Evolutionary conservation across 2,797 vertebrate genomes (phyloP).

Genomic region (Amblyopsis hoosieri): DNA sequence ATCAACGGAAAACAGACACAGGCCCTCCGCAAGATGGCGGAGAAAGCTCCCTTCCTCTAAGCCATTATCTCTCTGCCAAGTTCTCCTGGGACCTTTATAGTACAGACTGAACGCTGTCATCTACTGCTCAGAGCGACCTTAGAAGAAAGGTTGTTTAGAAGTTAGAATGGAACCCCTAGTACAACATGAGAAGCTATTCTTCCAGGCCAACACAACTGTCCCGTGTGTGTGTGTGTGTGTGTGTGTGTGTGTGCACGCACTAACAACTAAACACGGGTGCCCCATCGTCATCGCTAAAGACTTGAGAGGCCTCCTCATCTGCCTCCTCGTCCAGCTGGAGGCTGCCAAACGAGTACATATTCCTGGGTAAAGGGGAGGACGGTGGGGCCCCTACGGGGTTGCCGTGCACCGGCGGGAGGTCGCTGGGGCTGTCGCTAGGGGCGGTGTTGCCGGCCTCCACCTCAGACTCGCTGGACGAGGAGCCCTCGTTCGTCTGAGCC

Average conservation of each 20-base stretch:
- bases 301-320: conserved; percentile 77
- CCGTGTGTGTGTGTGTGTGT: not conserved
- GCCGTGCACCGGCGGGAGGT: conserved; percentile 67
- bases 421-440: conserved; percentile 56
- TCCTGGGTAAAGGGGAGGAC: conserved; percentile 74
- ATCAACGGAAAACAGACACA: conserved; percentile 19
- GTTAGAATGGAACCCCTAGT: not conserved
- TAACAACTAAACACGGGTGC: conserved; percentile 83
- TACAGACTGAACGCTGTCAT: conserved; percentile 1
- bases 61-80: conserved; percentile 3
- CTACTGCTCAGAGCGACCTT: conserved; percentile 12
- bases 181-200: conserved; percentile 16
- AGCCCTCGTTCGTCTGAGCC: conserved; percentile 84
- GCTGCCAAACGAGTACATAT: conserved; percentile 82
- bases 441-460: conserved; percentile 58
- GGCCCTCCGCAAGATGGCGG: conserved; percentile 1
- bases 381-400: conserved; percentile 69
- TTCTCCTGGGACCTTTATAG: not conserved
- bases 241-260: conserved; percentile 4
- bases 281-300: conserved; percentile 83
- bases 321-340: conserved; percentile 84
- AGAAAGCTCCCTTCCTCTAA: conserved; percentile 1
- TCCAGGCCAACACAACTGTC: conserved; percentile 20
- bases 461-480: conserved; percentile 92
- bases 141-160: conserved; percentile 4